These are phyloP conservation scores for Branchipolynoe longqiensis DNA, from an alignment of 2,888 invertebrate species.

Conservation along the genomic window DNA sequence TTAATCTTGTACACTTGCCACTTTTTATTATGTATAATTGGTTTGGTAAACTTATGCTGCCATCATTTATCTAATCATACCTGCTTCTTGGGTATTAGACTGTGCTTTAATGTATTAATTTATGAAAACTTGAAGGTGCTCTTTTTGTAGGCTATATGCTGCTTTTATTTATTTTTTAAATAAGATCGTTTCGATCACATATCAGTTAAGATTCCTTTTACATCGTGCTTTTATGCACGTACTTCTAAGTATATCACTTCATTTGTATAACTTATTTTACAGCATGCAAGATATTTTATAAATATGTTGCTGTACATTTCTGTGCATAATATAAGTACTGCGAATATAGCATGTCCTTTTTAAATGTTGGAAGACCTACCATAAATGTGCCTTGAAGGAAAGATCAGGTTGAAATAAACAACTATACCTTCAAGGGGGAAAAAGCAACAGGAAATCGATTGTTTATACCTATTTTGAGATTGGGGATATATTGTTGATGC, in stretches of 20 bases:
- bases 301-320: conserved; percentile 5
- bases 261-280: too few species aligned
- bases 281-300: background rate
- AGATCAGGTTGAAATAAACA: too few species aligned
- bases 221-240: too few species aligned
- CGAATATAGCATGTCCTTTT: background rate
- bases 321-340: background rate
- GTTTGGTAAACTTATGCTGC: background rate
- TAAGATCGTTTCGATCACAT: too few species aligned
- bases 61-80: background rate
- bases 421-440: conserved; percentile 14
- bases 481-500: too few species aligned
- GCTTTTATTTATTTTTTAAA: too few species aligned
- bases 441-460: too few species aligned
- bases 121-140: conserved; percentile 40
- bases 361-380: background rate
- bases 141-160: too few species aligned
- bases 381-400: conserved; percentile 18
- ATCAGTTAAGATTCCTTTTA: too few species aligned
- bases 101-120: conserved; percentile 11
- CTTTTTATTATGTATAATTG: background rate
- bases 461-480: too few species aligned
- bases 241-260: too few species aligned
- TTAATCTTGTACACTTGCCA: background rate
- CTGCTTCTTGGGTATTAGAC: background rate